Evolutionary conservation across 2,113 vertebrate genomes (phyloP).

Genomic region (Eretmochelys imbricata): DNA sequence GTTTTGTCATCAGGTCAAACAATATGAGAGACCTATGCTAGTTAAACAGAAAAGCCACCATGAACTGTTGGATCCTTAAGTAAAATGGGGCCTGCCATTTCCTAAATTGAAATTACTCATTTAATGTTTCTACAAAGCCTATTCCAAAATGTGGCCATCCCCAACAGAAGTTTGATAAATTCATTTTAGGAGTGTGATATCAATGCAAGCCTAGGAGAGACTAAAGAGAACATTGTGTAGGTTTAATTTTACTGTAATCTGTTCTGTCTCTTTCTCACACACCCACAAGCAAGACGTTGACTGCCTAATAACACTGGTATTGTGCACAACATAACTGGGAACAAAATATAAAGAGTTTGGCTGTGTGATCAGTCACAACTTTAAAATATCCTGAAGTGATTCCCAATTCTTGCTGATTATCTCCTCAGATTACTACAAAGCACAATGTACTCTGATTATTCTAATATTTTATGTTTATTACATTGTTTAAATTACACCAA

Average conservation of each 20-base stretch:
- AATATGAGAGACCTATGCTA: constrained; percentile 51
- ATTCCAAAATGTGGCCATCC: constrained; percentile 26
- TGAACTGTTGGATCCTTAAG: constrained; percentile 60
- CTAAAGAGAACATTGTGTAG: constrained; percentile 34
- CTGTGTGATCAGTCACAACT: background rate
- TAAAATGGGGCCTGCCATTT: constrained; percentile 62
- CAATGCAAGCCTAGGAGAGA: constrained; percentile 68
- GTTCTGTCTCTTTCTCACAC: constrained; percentile 44
- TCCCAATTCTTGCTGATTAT: constrained; percentile 54
- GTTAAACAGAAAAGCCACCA: constrained; percentile 65
- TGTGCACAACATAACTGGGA: background rate
- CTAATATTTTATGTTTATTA: constrained; percentile 21
- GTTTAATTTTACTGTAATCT: constrained; percentile 36
- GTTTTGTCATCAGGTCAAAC: constrained; percentile 71
- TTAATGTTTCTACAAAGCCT: constrained; percentile 56
- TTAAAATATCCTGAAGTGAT: constrained; percentile 25
- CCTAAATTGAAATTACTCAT: constrained; percentile 56
- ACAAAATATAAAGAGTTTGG: background rate
- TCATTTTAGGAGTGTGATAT: constrained; percentile 59
- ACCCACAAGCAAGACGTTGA: background rate
- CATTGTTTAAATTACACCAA: background rate
- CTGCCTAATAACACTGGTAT: constrained; percentile 26
- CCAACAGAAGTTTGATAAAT: constrained; percentile 22
- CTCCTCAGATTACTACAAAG: constrained; percentile 62
- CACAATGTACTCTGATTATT: constrained; percentile 61